Evolutionary conservation across 2,888 invertebrate species (phyloP).

Genomic region (Rhagophthalmus giganteus): DNA sequence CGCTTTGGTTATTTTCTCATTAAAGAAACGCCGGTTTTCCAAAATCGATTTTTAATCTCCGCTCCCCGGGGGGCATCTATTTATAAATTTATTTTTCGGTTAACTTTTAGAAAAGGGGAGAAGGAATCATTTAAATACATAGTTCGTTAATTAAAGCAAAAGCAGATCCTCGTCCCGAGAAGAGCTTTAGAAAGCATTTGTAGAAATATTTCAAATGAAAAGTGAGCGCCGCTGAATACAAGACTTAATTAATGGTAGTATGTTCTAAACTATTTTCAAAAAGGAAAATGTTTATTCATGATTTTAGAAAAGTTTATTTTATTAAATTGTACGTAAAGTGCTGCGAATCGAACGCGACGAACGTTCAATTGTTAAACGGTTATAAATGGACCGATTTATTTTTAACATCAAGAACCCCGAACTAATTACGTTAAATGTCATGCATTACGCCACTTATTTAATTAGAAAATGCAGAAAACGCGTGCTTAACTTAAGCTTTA

Average conservation of each 20-base stretch:
- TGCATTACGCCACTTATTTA: constrained; percentile 1
- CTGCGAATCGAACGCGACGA: too few species aligned
- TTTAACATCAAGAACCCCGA: not conserved
- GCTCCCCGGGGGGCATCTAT: too few species aligned
- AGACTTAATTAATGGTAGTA: constrained; percentile 10
- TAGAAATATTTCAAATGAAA: constrained; percentile 6
- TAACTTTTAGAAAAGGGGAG: too few species aligned
- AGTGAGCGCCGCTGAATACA: constrained; percentile 6
- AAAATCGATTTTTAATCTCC: too few species aligned
- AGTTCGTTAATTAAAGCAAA: constrained; percentile 7
- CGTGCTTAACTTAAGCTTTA: not conserved
- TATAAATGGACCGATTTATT: too few species aligned
- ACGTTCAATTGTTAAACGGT: too few species aligned
- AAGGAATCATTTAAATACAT: too few species aligned
- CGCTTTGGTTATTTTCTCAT: too few species aligned
- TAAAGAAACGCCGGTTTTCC: too few species aligned
- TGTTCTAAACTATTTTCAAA: constrained; percentile 13
- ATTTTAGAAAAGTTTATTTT: constrained; percentile 1
- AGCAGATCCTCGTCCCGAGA: not conserved
- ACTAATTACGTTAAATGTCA: not conserved
- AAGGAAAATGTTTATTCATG: constrained; percentile 4
- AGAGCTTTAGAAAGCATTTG: constrained; percentile 2
- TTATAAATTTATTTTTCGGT: too few species aligned
- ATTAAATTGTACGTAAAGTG: not conserved
- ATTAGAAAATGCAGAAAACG: constrained; percentile 9